Base-by-base conservation (phyloP, 2,888 invertebrate genomes). In the Rambutsinella grinnellia region DNA sequence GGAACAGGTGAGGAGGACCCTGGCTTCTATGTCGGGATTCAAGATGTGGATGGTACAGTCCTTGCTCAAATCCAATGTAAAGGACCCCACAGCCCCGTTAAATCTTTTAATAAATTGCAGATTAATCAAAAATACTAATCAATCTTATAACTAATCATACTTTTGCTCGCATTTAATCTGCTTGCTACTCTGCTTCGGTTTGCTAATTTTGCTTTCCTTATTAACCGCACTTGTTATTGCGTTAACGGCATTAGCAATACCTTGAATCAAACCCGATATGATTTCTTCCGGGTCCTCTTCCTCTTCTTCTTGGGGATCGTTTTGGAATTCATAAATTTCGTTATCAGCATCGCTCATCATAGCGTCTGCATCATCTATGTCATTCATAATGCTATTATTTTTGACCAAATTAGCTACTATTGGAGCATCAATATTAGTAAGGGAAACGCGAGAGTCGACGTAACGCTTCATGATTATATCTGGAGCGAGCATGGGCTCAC, bases 401-500 rank as follows among this genome's bases (percentile, higher is more conserved):
- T n/a, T n/a, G n/a, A n/a, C n/a, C n/a, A n/a, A n/a, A n/a, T n/a
- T n/a, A n/a, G n/a, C n/a, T n/a, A n/a, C n/a, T n/a, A n/a, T n/a
- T n/a, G n/a, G n/a, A n/a, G n/a, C n/a, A n/a, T n/a, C n/a, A n/a
- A n/a, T 60, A 23, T 19, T 56, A 0, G 53, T 13, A 3, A 75
- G 10, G 10, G 75, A 28, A 3, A 83, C 65, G 70, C 78, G 81
- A 2, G 81, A 79, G 53, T 80, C 79, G 2, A 81, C 74, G 51
- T 76, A 81, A 10, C 79, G 76, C 5, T 79, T 80, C n/a, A 82
- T 71, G 23, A 82, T 66, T 17, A 83, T 81, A 54, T 82, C 80
- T 28, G 83, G 83, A 10, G 83, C 82, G 24, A 81, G 53, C 78
- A 83, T 79, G 3, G 82, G 82, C 2, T 78, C 78, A 36, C 79